Conservation (phyloP, 1,140 invertebrate species). For the Acromyrmex echinatior region DNA sequence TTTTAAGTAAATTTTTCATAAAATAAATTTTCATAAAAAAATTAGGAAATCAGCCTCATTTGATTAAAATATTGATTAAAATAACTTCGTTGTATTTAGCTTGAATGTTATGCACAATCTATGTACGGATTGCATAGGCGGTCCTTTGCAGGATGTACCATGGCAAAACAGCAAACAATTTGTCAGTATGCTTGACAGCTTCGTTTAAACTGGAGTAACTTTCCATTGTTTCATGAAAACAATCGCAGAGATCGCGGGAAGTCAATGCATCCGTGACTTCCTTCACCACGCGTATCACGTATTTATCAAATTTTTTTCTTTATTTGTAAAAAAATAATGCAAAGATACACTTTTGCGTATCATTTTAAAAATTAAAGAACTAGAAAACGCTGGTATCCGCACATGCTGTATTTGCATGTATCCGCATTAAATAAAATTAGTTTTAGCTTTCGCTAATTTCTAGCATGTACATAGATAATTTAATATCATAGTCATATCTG, state of each 20-base stretch:
- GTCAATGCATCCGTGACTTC: slow-evolving; percentile 42
- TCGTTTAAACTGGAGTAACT: slow-evolving; percentile 75
- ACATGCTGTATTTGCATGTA: background rate
- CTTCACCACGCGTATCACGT: background rate
- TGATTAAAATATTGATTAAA: background rate
- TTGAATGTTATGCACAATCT: background rate
- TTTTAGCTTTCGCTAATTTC: background rate
- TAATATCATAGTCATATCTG: background rate
- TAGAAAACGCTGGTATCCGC: background rate
- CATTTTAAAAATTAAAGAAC: background rate
- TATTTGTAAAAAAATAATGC: background rate
- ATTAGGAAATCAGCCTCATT: background rate
- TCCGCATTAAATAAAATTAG: background rate
- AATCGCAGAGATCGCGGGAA: slow-evolving; percentile 63
- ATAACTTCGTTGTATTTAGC: slow-evolving; percentile 1
- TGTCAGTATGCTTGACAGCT: slow-evolving; percentile 70
- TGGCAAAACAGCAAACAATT: slow-evolving; percentile 70
- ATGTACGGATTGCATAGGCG: background rate
- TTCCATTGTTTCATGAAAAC: slow-evolving; percentile 72
- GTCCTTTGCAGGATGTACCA: slow-evolving; percentile 43
- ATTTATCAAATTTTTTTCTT: slow-evolving; percentile 41
- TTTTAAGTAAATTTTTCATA: background rate
- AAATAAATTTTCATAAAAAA: background rate
- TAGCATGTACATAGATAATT: background rate
- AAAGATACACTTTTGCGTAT: background rate